These are phyloP conservation scores for Progne subis DNA, from an alignment of 2,113 vertebrate genomes.

Conservation along the genomic window DNA sequence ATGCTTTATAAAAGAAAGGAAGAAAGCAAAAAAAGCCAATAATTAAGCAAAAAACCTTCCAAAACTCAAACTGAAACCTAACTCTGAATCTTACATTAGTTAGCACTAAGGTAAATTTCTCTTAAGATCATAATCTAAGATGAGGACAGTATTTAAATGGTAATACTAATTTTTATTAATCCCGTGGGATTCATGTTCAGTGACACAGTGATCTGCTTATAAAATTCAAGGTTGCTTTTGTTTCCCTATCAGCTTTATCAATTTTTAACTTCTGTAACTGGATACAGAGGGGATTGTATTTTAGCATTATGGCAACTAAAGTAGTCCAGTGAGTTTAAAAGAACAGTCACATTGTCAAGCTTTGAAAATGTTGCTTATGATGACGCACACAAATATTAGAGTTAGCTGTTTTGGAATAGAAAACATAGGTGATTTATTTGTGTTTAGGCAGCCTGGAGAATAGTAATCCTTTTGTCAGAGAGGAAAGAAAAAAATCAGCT, in stretches of 20 bases:
- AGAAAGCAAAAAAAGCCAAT: background rate
- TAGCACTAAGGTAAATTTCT: background rate
- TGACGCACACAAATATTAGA: background rate
- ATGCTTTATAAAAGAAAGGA: background rate
- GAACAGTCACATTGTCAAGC: conserved; percentile 21
- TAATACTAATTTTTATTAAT: background rate
- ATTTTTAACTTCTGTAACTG: conserved; percentile 31
- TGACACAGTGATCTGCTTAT: background rate
- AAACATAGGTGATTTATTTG: background rate
- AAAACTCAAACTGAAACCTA: background rate
- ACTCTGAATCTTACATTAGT: background rate
- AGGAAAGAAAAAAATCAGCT: background rate
- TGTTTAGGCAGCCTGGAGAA: background rate
- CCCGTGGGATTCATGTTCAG: background rate
- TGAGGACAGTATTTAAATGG: background rate
- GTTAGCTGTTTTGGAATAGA: background rate
- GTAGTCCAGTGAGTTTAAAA: conserved; percentile 39
- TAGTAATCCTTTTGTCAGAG: conserved; percentile 22
- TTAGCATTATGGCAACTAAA: background rate
- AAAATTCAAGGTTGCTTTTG: conserved; percentile 4
- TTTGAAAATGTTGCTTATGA: background rate
- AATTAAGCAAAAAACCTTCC: accelerated
- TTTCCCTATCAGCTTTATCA: conserved; percentile 11
- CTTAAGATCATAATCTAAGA: background rate
- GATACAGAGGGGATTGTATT: conserved; percentile 3